Evolutionary conservation across 2,113 vertebrate species (phyloP).

Genomic region (Oplegnathus fasciatus): DNA sequence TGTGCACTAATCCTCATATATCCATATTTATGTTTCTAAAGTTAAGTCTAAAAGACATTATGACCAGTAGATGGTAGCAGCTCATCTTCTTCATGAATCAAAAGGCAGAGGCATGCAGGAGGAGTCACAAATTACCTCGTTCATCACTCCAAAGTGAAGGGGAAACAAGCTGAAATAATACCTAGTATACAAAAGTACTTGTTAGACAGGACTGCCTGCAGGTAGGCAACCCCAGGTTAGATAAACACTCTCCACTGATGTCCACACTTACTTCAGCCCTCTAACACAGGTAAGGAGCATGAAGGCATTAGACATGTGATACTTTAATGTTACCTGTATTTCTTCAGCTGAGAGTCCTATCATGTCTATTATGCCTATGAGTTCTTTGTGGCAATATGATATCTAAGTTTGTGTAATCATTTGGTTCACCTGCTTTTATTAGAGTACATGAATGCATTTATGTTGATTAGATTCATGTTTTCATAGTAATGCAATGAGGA

Average conservation of each 20-base stretch:
- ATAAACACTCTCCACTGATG: too few species aligned
- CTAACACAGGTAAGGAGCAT: slow-evolving; percentile 16
- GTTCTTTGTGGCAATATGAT: background rate
- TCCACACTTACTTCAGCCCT: background rate
- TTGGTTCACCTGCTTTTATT: background rate
- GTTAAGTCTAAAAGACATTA: background rate
- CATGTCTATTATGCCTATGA: too few species aligned
- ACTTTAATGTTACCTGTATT: background rate
- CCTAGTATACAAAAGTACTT: background rate
- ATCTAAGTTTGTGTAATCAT: background rate
- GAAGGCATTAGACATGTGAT: background rate
- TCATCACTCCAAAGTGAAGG: background rate
- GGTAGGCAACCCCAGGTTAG: too few species aligned
- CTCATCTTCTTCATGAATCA: background rate
- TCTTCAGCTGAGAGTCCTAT: background rate
- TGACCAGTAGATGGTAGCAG: slow-evolving; percentile 29
- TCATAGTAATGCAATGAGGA: background rate
- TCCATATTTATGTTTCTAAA: background rate
- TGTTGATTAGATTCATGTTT: background rate
- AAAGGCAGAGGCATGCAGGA: background rate
- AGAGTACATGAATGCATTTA: background rate
- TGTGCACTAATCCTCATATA: background rate
- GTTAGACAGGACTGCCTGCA: background rate
- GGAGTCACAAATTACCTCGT: background rate
- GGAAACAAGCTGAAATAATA: background rate